Evolutionary conservation across 2,113 vertebrate species (phyloP), one percentile per base, ranked within the genome.

Genomic region (Periophthalmodon schlosseri): DNA sequence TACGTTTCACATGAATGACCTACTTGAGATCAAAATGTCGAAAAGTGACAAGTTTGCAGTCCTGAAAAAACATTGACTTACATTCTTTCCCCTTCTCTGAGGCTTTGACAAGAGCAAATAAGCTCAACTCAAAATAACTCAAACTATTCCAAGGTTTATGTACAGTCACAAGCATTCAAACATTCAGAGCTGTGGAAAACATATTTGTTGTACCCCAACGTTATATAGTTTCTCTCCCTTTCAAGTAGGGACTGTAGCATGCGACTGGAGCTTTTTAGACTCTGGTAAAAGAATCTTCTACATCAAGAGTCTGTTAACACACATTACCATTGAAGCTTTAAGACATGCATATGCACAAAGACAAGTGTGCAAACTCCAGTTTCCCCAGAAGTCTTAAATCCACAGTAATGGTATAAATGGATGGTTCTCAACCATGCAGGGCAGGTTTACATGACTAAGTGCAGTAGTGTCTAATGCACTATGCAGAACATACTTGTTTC

Each of bases 91-190:
- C 52, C 76, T 58, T 78, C 68, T 65, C 79, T 75, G 79, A 74
- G 77, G 74, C 47, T 60, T 70, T 68, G 61, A 44, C 36, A 23
- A 72, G 36, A 74, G 70, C 66, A 85, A 76, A 88, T 71, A 81
- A 82, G 70, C 82, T 28, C 28, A 28, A 28, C 28, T 28, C 28
- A 28, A 28, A 28, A 81, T 84, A 82, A 88, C 88, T 84, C 86
- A 88, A 85, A 79, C 81, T 63, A 83, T 87, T 89, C 72, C 69
- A 83, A 87, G 86, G 86, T 90, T 79, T 88, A 81, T 85, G 78
- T 79, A 77, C 78, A 78, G 77, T 87, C 71, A 34, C 73, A 77
- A 66, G 72, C 77, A 77, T 74, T 85, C 50, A 81, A 84, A 90
- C 83, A 77, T 87, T 83, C 78, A n/a, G 54, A 72, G 68, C 77